Conservation (phyloP, 1,140 invertebrate species). For the Drosophila truncata region DNA sequence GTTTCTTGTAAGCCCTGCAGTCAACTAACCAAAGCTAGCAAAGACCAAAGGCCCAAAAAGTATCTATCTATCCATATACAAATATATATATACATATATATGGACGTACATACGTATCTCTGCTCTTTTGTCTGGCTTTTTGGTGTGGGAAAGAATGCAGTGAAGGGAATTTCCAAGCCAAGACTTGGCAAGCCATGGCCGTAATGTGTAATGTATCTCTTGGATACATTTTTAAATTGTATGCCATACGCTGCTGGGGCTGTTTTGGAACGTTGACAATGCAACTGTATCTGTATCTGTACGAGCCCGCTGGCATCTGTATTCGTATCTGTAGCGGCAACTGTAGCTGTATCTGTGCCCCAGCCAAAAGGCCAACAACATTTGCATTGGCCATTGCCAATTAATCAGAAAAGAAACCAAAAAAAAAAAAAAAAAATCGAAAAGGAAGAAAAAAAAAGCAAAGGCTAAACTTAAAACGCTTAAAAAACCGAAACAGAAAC, state of each 20-base stretch:
- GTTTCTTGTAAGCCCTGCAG: slow-evolving; percentile 63
- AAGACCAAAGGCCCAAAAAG: slow-evolving; percentile 64
- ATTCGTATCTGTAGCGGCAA: slow-evolving; percentile 11
- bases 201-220: slow-evolving; percentile 81
- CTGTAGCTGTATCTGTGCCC: slow-evolving; percentile 28
- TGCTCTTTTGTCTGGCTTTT: slow-evolving; percentile 45
- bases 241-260: slow-evolving; percentile 55
- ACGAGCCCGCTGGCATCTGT: slow-evolving; percentile 12
- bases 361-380: slow-evolving; percentile 68
- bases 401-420: slow-evolving; percentile 61
- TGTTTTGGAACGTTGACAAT: slow-evolving; percentile 75
- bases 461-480: slow-evolving; percentile 16
- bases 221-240: slow-evolving; percentile 81
- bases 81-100: neutral
- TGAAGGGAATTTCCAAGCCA: slow-evolving; percentile 79
- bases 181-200: slow-evolving; percentile 75
- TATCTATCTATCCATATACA: slow-evolving; percentile 48
- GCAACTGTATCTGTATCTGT: slow-evolving; percentile 36
- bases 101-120: slow-evolving; percentile 1
- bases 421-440: neutral
- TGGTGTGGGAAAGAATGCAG: slow-evolving; percentile 80
- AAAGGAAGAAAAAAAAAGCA: neutral
- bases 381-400: slow-evolving; percentile 74
- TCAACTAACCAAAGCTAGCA: slow-evolving; percentile 55
- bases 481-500: slow-evolving; percentile 35